Percentiles rank a stretch among this genome's conserved stretches.
Conservation (phyloP, 2,797 vertebrate genomes). For the Hypotaenidia philippensis region DNA sequence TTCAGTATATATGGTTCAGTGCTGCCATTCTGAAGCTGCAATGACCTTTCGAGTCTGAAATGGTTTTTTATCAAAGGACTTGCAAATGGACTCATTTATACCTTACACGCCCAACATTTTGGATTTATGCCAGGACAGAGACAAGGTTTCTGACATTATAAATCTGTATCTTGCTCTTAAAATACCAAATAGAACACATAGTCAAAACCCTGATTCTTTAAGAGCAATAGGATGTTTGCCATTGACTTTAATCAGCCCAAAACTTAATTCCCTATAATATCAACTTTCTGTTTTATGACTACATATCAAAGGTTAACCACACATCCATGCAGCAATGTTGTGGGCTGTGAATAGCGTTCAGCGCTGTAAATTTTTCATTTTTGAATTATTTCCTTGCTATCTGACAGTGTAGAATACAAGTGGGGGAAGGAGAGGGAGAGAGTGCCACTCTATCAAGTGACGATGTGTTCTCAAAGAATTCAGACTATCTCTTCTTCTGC, state of each 20-base stretch:
- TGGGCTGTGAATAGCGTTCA: neutral
- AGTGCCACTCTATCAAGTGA: neutral
- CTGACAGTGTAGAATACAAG: neutral
- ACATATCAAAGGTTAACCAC: slow-evolving; percentile 7
- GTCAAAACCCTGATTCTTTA: neutral
- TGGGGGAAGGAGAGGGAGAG: neutral
- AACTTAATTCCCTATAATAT: neutral
- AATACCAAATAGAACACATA: neutral
- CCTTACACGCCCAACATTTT: neutral
- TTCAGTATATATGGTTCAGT: neutral
- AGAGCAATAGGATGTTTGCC: neutral
- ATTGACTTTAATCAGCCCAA: neutral
- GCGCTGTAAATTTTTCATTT: slow-evolving; percentile 16
- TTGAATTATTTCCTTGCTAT: slow-evolving; percentile 8
- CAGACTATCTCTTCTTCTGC: neutral
- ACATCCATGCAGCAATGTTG: neutral
- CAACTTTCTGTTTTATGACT: neutral
- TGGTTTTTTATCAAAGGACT: neutral
- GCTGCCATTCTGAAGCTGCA: neutral
- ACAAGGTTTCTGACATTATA: slow-evolving; percentile 22
- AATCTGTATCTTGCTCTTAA: slow-evolving; percentile 27
- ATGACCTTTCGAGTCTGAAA: slow-evolving; percentile 12
- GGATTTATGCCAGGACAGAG: neutral
- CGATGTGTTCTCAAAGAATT: slow-evolving; percentile 17
- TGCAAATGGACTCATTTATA: slow-evolving; percentile 5